Percentiles rank a stretch among this genome's conserved stretches.
Evolutionary conservation across 2,113 vertebrate genomes (phyloP).

Genomic region (Lichenostomus cassidix): DNA sequence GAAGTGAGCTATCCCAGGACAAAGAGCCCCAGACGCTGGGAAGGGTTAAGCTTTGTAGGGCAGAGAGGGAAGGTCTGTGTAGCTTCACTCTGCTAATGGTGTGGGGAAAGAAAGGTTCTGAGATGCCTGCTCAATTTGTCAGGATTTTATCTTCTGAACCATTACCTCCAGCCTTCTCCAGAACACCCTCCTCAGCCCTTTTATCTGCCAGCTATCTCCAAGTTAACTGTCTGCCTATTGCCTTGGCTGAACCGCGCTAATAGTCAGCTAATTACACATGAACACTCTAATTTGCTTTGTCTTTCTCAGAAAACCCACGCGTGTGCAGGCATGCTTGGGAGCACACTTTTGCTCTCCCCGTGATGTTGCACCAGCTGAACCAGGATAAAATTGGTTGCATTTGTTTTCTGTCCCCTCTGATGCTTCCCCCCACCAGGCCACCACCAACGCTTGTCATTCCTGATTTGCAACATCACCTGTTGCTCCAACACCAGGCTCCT

Average conservation of each 20-base stretch:
- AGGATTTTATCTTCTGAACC: constrained; percentile 22
- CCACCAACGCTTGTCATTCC: neutral
- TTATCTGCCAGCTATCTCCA: neutral
- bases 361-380: neutral
- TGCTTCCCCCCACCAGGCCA: neutral
- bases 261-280: constrained; percentile 48
- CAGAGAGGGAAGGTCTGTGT: neutral
- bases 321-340: neutral
- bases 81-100: neutral
- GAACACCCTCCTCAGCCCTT: neutral
- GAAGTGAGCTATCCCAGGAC: neutral
- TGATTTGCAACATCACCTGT: constrained; percentile 49
- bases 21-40: neutral
- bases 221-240: constrained; percentile 34
- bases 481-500: constrained; percentile 14
- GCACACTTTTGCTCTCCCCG: neutral
- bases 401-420: neutral
- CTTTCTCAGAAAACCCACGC: neutral
- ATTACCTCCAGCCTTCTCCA: neutral
- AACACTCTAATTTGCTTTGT: constrained; percentile 44
- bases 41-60: neutral
- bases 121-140: constrained; percentile 22
- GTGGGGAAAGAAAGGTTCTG: neutral
- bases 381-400: neutral
- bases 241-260: constrained; percentile 43